These are phyloP conservation scores for Cossypha heuglini DNA, from an alignment of 2,797 vertebrate genomes.

Conservation along the genomic window DNA sequence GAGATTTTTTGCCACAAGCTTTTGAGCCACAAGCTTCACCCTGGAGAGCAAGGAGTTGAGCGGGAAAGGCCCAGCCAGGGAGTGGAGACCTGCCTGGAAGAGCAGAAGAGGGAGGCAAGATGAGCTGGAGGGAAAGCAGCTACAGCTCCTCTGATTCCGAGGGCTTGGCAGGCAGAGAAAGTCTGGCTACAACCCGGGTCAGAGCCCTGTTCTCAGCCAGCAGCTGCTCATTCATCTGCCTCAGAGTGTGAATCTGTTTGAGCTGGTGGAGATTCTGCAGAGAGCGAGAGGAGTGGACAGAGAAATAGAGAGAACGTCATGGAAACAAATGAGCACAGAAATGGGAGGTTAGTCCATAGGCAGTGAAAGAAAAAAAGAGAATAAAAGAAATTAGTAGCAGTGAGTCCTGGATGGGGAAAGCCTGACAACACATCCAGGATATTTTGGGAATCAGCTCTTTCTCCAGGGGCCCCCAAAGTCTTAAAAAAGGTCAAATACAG, in stretches of 20 bases:
- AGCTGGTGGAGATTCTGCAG: slow-evolving; percentile 89
- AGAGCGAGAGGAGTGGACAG: slow-evolving; percentile 75
- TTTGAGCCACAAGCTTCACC: neutral
- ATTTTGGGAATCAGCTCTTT: neutral
- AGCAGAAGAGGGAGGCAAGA: slow-evolving; percentile 77
- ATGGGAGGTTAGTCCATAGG: slow-evolving; percentile 49
- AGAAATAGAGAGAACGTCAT: slow-evolving; percentile 68
- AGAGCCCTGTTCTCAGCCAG: slow-evolving; percentile 93
- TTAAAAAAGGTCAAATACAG: neutral
- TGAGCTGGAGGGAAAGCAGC: slow-evolving; percentile 74
- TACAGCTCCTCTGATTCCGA: slow-evolving; percentile 91
- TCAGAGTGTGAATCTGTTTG: slow-evolving; percentile 89
- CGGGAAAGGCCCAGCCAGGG: neutral
- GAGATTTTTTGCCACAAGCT: neutral
- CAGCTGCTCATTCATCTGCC: slow-evolving; percentile 88
- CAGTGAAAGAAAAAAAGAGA: slow-evolving; percentile 1
- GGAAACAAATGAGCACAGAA: slow-evolving; percentile 64
- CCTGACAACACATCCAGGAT: neutral
- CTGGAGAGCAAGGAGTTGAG: neutral
- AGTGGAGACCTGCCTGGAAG: slow-evolving; percentile 85
- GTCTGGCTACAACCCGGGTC: slow-evolving; percentile 88
- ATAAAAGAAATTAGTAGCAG: neutral
- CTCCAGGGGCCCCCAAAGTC: neutral
- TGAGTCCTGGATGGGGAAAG: neutral
- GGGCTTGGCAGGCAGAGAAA: slow-evolving; percentile 85